A percentile compares a stretch with the other conserved stretches of the same genome.
Conservation (phyloP, 2,113 vertebrate species). For the Xiphophorus hellerii region DNA sequence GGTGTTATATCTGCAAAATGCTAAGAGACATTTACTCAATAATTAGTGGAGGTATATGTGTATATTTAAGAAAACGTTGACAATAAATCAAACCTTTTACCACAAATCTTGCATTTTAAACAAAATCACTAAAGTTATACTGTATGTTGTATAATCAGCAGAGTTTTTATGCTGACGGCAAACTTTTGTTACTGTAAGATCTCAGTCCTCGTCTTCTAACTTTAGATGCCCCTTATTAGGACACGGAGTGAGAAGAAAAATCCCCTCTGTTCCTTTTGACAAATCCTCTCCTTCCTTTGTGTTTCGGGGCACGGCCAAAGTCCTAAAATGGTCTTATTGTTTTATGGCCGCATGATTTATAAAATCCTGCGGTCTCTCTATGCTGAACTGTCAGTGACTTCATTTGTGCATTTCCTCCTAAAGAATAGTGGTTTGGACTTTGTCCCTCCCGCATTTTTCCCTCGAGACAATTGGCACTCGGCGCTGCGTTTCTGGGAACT, state of each 20-base stretch:
- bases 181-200: neutral
- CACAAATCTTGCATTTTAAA: neutral
- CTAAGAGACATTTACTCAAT: neutral
- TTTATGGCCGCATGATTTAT: conserved; percentile 47
- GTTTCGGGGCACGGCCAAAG: conserved; percentile 42
- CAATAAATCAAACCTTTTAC: neutral
- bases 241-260: neutral
- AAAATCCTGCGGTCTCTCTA: conserved; percentile 56
- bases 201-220: conserved; percentile 16
- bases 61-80: neutral
- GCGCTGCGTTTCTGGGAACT: conserved; percentile 55
- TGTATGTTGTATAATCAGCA: neutral
- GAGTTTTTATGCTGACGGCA: too few species aligned
- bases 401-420: conserved; percentile 55
- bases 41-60: neutral
- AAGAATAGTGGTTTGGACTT: conserved; percentile 62
- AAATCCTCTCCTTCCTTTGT: conserved; percentile 5
- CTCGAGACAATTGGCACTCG: conserved; percentile 37
- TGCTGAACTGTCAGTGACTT: conserved; percentile 54
- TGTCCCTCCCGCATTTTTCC: conserved; percentile 34
- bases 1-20: neutral
- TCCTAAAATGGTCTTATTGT: conserved; percentile 63
- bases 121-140: neutral
- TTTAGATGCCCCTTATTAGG: conserved; percentile 46
- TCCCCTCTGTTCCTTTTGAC: too few species aligned